A percentile compares a stretch with the other conserved stretches of the same genome.
These are phyloP conservation scores for Caenorhabditis virilis DNA, from an alignment of 2,888 invertebrate genomes.

Conservation along the genomic window DNA sequence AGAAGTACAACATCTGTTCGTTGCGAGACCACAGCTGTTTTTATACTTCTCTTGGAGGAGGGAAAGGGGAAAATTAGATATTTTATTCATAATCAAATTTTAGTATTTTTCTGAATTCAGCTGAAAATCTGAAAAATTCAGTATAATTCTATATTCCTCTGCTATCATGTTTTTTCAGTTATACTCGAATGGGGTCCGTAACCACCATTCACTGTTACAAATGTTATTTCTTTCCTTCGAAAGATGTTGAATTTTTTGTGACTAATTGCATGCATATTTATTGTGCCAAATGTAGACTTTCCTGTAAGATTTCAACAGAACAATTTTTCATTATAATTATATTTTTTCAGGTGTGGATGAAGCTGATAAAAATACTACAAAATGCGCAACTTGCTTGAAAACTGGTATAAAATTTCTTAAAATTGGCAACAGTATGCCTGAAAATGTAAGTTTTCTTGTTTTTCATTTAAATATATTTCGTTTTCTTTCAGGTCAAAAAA, in stretches of 20 bases:
- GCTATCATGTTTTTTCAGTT: neutral
- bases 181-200: neutral
- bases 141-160: neutral
- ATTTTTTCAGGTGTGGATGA: too few species aligned
- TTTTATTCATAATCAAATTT: neutral
- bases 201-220: neutral
- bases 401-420: neutral
- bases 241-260: neutral
- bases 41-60: neutral
- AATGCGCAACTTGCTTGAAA: neutral
- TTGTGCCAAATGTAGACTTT: neutral
- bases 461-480: too few species aligned
- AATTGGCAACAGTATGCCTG: neutral
- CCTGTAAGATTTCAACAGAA: neutral
- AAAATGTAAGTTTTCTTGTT: neutral
- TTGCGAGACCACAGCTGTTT: neutral
- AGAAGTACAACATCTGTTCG: slow-evolving; percentile 1
- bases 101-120: too few species aligned
- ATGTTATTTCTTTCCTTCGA: neutral
- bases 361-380: neutral
- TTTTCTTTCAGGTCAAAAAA: neutral
- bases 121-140: neutral
- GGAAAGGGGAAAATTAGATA: neutral
- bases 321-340: too few species aligned
- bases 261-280: neutral